Conservation (phyloP, 2,113 vertebrate species). For the Cyphomyrus plagiostoma region DNA sequence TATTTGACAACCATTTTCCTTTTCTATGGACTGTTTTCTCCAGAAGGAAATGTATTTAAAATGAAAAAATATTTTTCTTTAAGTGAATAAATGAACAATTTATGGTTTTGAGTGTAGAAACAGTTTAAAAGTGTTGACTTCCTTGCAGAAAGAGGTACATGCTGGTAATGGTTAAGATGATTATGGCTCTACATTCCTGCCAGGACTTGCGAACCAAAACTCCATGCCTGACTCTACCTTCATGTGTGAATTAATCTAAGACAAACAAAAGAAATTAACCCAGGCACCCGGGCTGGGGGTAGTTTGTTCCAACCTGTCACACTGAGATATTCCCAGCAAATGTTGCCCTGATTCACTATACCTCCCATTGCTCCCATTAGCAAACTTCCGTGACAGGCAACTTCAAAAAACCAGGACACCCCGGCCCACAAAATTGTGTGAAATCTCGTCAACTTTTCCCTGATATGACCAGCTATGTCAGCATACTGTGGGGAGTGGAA, state of each 20-base stretch:
- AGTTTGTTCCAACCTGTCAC: neutral
- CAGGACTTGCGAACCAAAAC: neutral
- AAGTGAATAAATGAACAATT: neutral
- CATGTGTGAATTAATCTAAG: neutral
- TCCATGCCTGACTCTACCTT: neutral
- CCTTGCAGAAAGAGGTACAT: neutral
- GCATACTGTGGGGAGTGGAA: neutral
- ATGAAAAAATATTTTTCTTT: neutral
- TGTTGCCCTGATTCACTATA: constrained; percentile 23
- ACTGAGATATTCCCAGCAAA: constrained; percentile 32
- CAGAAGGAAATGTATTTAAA: neutral
- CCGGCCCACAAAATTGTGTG: constrained; percentile 20
- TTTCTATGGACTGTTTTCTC: neutral
- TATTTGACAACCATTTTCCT: constrained; percentile 2
- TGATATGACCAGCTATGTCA: neutral
- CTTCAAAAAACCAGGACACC: constrained; percentile 21
- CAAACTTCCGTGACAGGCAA: constrained; percentile 23
- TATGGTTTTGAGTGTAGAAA: neutral
- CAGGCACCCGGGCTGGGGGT: neutral
- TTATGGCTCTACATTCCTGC: neutral
- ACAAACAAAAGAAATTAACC: neutral
- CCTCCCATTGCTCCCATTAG: constrained; percentile 28
- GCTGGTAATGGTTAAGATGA: neutral
- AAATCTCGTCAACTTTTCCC: constrained; percentile 29
- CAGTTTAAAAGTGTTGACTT: neutral